These are phyloP conservation scores for Aphidius colemani DNA, from an alignment of 2,888 invertebrate species.

Conservation along the genomic window DNA sequence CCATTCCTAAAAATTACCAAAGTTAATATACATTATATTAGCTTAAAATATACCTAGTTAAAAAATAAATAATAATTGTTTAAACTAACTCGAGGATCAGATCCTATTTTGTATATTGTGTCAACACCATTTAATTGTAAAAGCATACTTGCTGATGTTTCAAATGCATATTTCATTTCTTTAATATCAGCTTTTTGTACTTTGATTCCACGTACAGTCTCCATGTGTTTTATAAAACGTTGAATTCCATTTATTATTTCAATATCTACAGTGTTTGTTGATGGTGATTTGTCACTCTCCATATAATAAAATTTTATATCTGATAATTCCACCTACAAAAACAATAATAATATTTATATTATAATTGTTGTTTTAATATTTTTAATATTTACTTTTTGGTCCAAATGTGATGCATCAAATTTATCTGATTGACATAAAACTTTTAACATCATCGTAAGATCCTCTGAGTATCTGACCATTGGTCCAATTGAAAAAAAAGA, in stretches of 20 bases:
- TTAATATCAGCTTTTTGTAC: slow-evolving; percentile 69
- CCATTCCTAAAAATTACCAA: slow-evolving; percentile 59
- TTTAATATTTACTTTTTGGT: slow-evolving; percentile 59
- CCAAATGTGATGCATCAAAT: slow-evolving; percentile 59
- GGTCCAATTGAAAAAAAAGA: slow-evolving; percentile 83
- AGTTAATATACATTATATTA: too few relatives aligned
- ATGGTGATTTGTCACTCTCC: slow-evolving; percentile 73
- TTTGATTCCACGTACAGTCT: slow-evolving; percentile 63
- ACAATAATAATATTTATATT: slow-evolving; percentile 19
- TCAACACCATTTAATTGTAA: slow-evolving; percentile 68
- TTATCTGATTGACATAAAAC: slow-evolving; percentile 67
- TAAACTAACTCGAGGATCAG: slow-evolving; percentile 59
- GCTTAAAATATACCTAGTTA: too few relatives aligned
- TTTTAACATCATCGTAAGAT: slow-evolving; percentile 76
- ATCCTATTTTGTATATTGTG: slow-evolving; percentile 70
- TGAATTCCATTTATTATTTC: slow-evolving; percentile 67
- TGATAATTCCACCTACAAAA: slow-evolving; percentile 64
- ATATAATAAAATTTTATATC: slow-evolving; percentile 79
- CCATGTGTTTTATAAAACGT: slow-evolving; percentile 64
- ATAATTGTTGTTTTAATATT: slow-evolving; percentile 4
- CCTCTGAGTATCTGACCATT: slow-evolving; percentile 84
- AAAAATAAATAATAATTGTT: background rate
- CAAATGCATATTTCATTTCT: slow-evolving; percentile 69
- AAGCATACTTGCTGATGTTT: slow-evolving; percentile 66
- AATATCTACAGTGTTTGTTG: slow-evolving; percentile 66